Evolutionary conservation across 2,888 invertebrate genomes (phyloP).

Genomic region (Callyntrura sp.): DNA sequence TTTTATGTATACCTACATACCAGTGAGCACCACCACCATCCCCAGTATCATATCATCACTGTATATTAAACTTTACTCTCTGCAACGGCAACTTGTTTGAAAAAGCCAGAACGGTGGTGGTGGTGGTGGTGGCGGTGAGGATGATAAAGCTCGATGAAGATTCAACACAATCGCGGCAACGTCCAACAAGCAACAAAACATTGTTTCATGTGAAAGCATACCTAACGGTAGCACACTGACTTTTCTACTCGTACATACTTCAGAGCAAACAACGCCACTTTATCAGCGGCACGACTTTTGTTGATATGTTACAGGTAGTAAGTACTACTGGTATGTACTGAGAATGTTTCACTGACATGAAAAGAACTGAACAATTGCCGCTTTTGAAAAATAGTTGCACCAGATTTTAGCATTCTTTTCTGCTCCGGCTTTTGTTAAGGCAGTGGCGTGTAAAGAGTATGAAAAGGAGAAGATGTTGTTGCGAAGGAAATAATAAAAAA

Average conservation of each 20-base stretch:
- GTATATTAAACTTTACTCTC: too few relatives aligned
- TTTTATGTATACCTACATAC: background rate
- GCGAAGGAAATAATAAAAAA: background rate
- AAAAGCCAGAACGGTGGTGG: background rate
- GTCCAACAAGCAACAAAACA: background rate
- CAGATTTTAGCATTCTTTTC: conserved; percentile 27
- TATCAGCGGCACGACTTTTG: conserved; percentile 21
- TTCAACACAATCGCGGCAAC: background rate
- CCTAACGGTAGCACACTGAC: conserved; percentile 35
- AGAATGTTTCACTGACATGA: conserved; percentile 28
- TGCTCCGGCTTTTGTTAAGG: too few relatives aligned
- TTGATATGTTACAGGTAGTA: conserved; percentile 72
- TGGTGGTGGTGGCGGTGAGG: background rate
- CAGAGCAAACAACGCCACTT: conserved; percentile 13
- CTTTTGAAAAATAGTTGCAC: conserved; percentile 38
- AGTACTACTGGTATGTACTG: background rate
- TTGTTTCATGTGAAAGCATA: conserved; percentile 40
- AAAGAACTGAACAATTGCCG: conserved; percentile 41
- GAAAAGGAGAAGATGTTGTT: background rate
- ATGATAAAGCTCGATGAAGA: conserved; percentile 5
- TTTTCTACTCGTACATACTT: background rate
- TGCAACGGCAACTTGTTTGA: conserved; percentile 41
- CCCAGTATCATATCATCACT: background rate
- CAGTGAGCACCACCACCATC: background rate
- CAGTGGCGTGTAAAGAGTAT: background rate